Percentiles rank a stretch among this genome's conserved stretches.
Evolutionary conservation across 2,797 vertebrate species (phyloP).

Genomic region (Pagetopsis macropterus): DNA sequence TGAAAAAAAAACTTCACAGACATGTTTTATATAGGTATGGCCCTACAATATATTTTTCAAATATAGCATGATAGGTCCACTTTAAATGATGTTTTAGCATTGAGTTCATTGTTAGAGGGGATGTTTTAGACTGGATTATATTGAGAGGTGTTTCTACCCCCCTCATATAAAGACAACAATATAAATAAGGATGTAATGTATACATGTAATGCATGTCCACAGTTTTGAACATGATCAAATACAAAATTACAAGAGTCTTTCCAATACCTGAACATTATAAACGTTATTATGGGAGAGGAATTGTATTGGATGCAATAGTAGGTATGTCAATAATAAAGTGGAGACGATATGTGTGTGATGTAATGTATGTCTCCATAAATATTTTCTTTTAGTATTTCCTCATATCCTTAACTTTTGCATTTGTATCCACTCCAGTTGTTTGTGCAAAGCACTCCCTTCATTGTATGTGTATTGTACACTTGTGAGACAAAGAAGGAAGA

Average conservation of each 20-base stretch:
- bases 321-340: too few relatives aligned
- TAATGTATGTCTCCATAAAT: not conserved
- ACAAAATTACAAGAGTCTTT: not conserved
- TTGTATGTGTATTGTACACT: slow-evolving; percentile 13
- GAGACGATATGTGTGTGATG: not conserved
- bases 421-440: not conserved
- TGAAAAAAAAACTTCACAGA: too few relatives aligned
- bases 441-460: not conserved
- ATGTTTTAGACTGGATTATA: not conserved
- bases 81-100: not conserved
- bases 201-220: not conserved
- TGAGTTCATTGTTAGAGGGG: not conserved
- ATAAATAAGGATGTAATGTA: not conserved
- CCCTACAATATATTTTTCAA: too few relatives aligned
- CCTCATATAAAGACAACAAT: too few relatives aligned
- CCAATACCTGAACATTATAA: not conserved
- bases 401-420: not conserved
- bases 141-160: not conserved
- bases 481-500: slow-evolving; percentile 1
- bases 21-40: too few relatives aligned
- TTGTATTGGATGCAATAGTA: not conserved
- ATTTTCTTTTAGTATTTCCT: not conserved
- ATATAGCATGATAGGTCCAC: too few relatives aligned
- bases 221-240: not conserved
- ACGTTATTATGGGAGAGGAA: not conserved